These are phyloP conservation scores for Hyposoter dolosus DNA, from an alignment of 2,888 invertebrate genomes.

Conservation along the genomic window DNA sequence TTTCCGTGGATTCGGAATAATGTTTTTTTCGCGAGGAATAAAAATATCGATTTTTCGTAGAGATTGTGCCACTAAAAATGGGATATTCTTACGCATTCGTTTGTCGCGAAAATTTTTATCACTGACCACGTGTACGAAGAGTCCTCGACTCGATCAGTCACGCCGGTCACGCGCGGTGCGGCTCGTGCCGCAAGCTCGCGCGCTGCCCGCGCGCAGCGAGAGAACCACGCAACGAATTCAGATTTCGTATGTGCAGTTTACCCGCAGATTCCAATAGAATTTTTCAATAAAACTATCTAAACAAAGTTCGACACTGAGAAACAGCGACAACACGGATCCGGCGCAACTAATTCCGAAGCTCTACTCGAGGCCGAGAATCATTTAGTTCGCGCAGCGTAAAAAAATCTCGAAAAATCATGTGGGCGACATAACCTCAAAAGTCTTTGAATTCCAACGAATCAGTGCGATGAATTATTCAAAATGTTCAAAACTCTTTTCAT, in stretches of 20 bases:
- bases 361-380: background rate
- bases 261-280: background rate
- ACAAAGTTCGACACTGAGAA: background rate
- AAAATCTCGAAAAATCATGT: background rate
- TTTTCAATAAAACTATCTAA: background rate
- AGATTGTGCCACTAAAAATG: too few species aligned
- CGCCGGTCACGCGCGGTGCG: too few species aligned
- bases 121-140: too few species aligned
- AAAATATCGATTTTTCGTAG: too few species aligned
- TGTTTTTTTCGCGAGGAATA: too few species aligned
- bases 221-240: too few species aligned
- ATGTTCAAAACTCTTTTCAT: slow-evolving; percentile 46
- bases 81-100: too few species aligned
- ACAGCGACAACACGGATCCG: background rate
- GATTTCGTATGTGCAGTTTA: background rate
- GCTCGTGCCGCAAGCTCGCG: too few species aligned
- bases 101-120: too few species aligned
- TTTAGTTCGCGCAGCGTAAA: background rate
- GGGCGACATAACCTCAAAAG: background rate
- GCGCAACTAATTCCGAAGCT: background rate
- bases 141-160: too few species aligned
- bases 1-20: too few species aligned
- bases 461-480: slow-evolving; percentile 27
- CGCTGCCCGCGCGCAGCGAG: too few species aligned
- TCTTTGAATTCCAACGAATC: background rate